Evolutionary conservation across 2,113 vertebrate species (phyloP).

Genomic region (Rhynchopsitta pachyrhyncha): DNA sequence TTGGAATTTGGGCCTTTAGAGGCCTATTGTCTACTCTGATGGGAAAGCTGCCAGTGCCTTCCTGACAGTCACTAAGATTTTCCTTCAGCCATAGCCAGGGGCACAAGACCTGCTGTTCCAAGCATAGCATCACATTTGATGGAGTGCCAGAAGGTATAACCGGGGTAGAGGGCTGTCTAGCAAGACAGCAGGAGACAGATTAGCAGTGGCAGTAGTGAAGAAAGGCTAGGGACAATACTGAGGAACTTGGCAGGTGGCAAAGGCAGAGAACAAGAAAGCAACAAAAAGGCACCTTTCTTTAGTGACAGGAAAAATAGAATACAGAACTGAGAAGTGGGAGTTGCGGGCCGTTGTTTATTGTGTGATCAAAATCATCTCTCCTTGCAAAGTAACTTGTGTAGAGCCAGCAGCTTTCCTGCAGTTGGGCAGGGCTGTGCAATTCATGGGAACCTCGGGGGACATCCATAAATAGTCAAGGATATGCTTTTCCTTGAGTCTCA

Average conservation of each 20-base stretch:
- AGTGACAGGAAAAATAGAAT: neutral
- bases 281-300: neutral
- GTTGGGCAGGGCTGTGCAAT: neutral
- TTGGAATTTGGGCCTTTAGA: neutral
- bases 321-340: neutral
- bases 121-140: neutral
- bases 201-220: neutral
- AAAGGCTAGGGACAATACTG: neutral
- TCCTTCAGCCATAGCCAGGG: neutral
- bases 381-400: neutral
- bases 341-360: neutral
- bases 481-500: neutral
- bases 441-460: neutral
- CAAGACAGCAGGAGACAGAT: constrained; percentile 14
- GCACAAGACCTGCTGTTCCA: constrained; percentile 1
- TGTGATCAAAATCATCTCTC: neutral
- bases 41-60: neutral
- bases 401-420: neutral
- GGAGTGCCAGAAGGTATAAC: neutral
- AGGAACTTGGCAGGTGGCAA: neutral
- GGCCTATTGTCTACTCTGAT: neutral
- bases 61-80: neutral
- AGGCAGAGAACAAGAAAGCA: neutral
- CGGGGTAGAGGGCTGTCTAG: neutral
- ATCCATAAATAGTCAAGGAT: constrained; percentile 6